Evolutionary conservation across 2,113 vertebrate species (phyloP).

Genomic region (Pangasianodon gigas): DNA sequence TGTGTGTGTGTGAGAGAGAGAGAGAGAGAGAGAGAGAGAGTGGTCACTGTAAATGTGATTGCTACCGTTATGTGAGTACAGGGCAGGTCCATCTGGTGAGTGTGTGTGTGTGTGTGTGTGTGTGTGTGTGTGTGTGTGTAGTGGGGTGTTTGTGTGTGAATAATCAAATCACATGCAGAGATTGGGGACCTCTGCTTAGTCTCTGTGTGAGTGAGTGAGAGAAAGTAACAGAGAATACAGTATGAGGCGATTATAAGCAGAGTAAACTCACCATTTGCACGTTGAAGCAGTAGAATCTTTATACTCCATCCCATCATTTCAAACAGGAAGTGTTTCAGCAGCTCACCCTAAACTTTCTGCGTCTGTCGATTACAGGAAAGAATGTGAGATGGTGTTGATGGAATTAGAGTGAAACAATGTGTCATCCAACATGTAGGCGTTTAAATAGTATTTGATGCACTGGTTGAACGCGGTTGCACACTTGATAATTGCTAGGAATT

Average conservation of each 20-base stretch:
- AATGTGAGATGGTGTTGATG: background rate
- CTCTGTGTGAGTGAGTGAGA: slow-evolving; percentile 9
- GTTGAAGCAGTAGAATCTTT: background rate
- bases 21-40: background rate
- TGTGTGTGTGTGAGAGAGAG: background rate
- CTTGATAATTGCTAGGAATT: background rate
- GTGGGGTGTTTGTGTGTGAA: background rate
- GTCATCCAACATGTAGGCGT: background rate
- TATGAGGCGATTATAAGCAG: background rate
- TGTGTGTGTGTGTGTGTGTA: background rate
- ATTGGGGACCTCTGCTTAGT: background rate
- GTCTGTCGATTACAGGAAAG: background rate
- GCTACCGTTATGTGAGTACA: slow-evolving; percentile 4
- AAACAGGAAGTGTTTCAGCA: background rate
- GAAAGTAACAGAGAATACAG: background rate
- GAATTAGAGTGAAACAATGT: background rate
- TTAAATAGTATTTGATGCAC: background rate
- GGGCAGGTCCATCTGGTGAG: slow-evolving; percentile 12
- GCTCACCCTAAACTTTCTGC: background rate
- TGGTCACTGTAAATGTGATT: slow-evolving; percentile 5
- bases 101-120: background rate
- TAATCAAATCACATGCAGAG: slow-evolving; percentile 20
- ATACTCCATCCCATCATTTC: background rate
- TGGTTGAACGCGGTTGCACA: background rate
- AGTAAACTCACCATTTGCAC: background rate